Evolutionary conservation across 2,888 invertebrate genomes (phyloP).

Genomic region (Craniophora ligustri): DNA sequence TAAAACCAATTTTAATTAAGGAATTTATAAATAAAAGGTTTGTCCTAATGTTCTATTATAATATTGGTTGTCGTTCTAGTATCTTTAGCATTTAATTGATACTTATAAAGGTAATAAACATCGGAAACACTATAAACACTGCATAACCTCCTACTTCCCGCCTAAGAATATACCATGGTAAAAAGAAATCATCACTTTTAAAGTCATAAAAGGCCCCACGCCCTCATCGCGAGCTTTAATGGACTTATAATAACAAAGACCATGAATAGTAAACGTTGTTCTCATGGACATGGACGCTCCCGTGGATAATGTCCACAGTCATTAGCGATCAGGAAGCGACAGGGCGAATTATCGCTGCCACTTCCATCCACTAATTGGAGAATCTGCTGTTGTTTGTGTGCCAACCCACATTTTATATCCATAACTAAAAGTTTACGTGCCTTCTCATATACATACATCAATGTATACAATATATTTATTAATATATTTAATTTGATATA

Average conservation of each 20-base stretch:
- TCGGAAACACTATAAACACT: no score
- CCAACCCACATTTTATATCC: no score
- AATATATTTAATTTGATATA: no score
- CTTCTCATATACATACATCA: no score
- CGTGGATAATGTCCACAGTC: constrained; percentile 54
- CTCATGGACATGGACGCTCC: constrained; percentile 42
- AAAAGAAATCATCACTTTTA: not conserved
- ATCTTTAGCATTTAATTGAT: no score
- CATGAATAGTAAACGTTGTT: constrained; percentile 56
- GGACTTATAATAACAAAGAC: constrained; percentile 57
- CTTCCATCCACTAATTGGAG: constrained; percentile 57
- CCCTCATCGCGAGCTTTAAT: constrained; percentile 40
- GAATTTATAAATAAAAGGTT: constrained; percentile 5
- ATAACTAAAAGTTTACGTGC: no score
- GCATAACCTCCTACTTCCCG: no score
- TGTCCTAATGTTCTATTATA: no score
- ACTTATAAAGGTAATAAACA: no score
- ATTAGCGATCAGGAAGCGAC: constrained; percentile 63
- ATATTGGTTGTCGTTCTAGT: no score
- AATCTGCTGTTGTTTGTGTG: constrained; percentile 31
- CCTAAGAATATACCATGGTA: not conserved
- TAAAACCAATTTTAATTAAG: constrained; percentile 22
- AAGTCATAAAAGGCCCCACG: constrained; percentile 29
- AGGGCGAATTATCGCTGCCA: constrained; percentile 55
- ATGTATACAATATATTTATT: no score